Evolutionary conservation across 2,888 invertebrate genomes (phyloP), one percentile per base, ranked within the genome.

Genomic region (Dione juno): DNA sequence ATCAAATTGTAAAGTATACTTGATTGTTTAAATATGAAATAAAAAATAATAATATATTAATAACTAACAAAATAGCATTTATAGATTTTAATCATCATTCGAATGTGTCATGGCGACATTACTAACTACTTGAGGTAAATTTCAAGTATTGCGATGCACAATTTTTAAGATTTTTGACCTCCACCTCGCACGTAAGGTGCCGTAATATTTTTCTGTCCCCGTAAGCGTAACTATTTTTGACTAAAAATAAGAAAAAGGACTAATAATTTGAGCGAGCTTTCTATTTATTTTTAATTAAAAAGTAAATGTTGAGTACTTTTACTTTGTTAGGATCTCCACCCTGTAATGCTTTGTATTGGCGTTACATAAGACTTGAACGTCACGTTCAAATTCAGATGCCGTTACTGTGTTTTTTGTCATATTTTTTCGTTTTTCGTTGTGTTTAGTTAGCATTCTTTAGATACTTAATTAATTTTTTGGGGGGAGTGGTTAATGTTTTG

Each of bases 51-150:
- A 16, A 16, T 53, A 53, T 35, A 53, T 37, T 1, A 8, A 28
- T 14, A 19, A 35, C 35, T 35, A 54, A n/a, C 35, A 54, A 37
- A 35, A 35, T n/a, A 37, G 54, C 54, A 54, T 54, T 54, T 54
- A 35, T 54, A 54, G 54, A 10, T 35, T 37, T 54, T 54, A 53
- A 35, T 54, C 0, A 35, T 14, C 13, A 28, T 28, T 28, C 5
- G 28, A 3, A 28, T 28, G 5, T 28, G 5, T 28, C 28, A 28
- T 28, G 28, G 28, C 28, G 28, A 28, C 28, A 28, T 28, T 28
- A 28, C 28, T 28, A 2, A 28, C 28, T 28, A 2, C 28, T 28
- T 28, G 28, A 28, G 28, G 28, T 28, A 28, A 28, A 28, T 28
- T 28, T 28, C 2, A 28, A 28, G 28, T 28, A 28, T 28, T 28